These are phyloP conservation scores for Amblyjoppa proteus DNA, from an alignment of 2,888 invertebrate genomes.

Conservation along the genomic window DNA sequence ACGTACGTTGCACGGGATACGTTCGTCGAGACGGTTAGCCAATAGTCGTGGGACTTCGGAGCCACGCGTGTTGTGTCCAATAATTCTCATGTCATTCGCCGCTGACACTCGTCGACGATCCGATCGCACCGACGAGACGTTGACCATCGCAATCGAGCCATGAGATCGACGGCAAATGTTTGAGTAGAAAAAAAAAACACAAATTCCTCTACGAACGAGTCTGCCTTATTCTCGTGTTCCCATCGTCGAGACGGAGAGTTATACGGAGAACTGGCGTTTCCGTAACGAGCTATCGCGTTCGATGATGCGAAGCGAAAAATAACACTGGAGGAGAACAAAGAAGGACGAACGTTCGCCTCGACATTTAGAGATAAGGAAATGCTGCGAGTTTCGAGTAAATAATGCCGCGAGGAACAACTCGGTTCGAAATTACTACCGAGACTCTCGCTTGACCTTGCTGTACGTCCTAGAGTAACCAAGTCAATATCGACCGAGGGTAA, in stretches of 20 bases:
- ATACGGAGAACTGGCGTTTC: neutral
- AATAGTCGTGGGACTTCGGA: slow-evolving; percentile 43
- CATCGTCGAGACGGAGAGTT: neutral
- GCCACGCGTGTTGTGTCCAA: slow-evolving; percentile 38
- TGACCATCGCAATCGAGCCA: neutral
- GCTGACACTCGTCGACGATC: neutral
- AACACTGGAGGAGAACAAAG: neutral
- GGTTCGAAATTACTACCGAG: neutral
- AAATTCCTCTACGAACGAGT: neutral
- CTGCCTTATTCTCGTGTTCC: neutral
- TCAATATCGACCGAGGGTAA: neutral
- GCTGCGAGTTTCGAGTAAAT: neutral
- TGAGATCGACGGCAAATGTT: neutral
- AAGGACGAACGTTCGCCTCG: neutral
- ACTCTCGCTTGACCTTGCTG: neutral
- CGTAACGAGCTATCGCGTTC: neutral
- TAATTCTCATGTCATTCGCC: neutral
- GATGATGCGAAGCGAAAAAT: neutral
- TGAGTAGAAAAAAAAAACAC: neutral
- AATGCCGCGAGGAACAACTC: neutral
- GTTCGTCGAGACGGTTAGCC: slow-evolving; percentile 31
- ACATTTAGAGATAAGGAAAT: neutral
- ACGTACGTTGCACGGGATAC: slow-evolving; percentile 42
- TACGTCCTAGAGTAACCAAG: neutral
- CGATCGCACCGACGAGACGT: neutral